These are phyloP conservation scores for Galemys pyrenaicus DNA, from an alignment of 2,113 vertebrate species.

Conservation along the genomic window DNA sequence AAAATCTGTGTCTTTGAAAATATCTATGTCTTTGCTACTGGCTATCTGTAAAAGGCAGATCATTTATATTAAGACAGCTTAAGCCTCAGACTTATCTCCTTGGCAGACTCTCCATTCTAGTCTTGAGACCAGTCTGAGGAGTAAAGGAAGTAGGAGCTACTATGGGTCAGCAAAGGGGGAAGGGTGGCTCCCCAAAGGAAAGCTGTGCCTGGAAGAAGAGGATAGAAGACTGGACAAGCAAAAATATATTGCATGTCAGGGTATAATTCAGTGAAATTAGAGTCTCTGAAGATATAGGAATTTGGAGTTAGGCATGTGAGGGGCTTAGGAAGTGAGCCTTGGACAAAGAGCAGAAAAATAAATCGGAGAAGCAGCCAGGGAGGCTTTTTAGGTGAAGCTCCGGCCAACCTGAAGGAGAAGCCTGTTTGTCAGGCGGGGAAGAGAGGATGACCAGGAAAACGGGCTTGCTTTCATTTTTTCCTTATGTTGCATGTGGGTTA, in stretches of 20 bases:
- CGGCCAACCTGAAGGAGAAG: background rate
- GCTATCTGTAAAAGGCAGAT: background rate
- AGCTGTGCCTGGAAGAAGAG: background rate
- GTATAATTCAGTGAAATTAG: background rate
- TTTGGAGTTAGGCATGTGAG: background rate
- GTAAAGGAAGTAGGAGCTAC: background rate
- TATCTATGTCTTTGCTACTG: background rate
- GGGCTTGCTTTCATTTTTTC: background rate
- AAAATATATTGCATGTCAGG: background rate
- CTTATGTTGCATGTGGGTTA: constrained; percentile 21
- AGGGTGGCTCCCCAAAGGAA: background rate
- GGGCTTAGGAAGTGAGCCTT: background rate
- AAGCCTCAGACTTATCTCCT: background rate
- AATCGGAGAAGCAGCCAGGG: background rate
- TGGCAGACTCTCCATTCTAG: background rate
- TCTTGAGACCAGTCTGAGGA: background rate
- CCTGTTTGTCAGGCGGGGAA: background rate
- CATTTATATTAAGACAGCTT: background rate
- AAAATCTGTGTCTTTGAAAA: too few relatives aligned
- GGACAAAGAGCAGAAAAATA: background rate
- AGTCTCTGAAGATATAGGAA: background rate
- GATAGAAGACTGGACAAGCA: background rate
- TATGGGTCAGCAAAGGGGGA: background rate
- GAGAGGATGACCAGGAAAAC: background rate
- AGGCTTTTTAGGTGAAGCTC: background rate